phyloP scores from a whole-genome alignment of 2,888 invertebrate genomes.

The Pristionchus exspectatus region DNA sequence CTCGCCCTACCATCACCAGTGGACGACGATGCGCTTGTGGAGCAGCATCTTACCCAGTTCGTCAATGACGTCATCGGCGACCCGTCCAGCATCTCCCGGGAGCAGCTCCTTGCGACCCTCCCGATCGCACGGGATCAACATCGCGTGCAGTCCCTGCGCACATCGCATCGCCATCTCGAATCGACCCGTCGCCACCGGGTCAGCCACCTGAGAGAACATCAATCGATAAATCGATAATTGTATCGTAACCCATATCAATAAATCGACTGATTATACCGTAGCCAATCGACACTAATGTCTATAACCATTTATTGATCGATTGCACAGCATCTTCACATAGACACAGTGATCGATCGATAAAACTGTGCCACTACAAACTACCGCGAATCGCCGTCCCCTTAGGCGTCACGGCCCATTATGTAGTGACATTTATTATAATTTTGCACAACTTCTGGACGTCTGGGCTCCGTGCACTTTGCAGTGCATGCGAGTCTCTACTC shows the following conservation, averaged over 20 bases:
- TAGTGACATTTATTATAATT: neutral
- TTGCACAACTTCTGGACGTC: slow-evolving; percentile 52
- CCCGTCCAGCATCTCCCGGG: neutral
- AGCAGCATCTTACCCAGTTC: neutral
- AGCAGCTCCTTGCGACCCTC: neutral
- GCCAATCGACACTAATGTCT: too few relatives aligned
- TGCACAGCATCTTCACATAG: too few relatives aligned
- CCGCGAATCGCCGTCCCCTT: slow-evolving; percentile 50
- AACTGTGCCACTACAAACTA: slow-evolving; percentile 50
- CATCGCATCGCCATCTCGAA: slow-evolving; percentile 57
- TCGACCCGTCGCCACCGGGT: slow-evolving; percentile 56
- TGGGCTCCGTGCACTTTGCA: neutral
- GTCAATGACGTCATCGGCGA: neutral
- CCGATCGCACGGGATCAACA: slow-evolving; percentile 9
- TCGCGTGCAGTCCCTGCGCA: slow-evolving; percentile 41
- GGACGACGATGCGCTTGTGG: neutral
- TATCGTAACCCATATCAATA: neutral
- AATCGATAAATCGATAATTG: neutral
- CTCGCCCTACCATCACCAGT: neutral
- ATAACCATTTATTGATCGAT: too few relatives aligned
- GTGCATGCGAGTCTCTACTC: neutral
- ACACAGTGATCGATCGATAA: too few relatives aligned
- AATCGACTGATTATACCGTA: neutral
- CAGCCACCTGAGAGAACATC: slow-evolving; percentile 55
- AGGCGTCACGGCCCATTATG: slow-evolving; percentile 51